phyloP scores from a whole-genome alignment of 2,113 vertebrate species.

The Colistium nudipinnis region DNA sequence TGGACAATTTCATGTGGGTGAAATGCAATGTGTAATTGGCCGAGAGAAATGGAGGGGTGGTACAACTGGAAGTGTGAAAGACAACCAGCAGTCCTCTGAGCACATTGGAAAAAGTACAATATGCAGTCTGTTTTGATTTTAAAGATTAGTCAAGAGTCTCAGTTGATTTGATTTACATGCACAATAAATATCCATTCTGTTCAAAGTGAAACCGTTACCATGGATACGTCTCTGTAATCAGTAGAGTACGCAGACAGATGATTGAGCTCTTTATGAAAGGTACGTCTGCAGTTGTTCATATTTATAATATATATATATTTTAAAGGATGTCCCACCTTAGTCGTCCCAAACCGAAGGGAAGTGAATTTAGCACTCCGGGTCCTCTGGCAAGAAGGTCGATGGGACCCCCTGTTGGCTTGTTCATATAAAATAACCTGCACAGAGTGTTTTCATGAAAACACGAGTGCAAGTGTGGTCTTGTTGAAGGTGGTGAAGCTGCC shows the following conservation, averaged over 20 bases:
- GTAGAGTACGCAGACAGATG: slow-evolving; percentile 4
- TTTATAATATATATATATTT: slow-evolving; percentile 18
- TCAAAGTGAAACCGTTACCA: background rate
- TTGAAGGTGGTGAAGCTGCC: slow-evolving; percentile 40
- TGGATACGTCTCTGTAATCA: background rate
- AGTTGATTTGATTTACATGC: slow-evolving; percentile 27
- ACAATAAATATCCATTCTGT: background rate
- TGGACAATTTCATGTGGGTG: slow-evolving; percentile 44
- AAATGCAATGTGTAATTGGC: slow-evolving; percentile 59
- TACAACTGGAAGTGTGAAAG: slow-evolving; percentile 63
- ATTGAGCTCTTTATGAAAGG: background rate
- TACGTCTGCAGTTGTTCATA: slow-evolving; percentile 19
- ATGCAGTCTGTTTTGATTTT: slow-evolving; percentile 32
- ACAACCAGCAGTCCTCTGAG: slow-evolving; percentile 38
- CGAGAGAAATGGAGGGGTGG: slow-evolving; percentile 51
- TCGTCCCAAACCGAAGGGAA: slow-evolving; percentile 12
- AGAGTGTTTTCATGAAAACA: slow-evolving; percentile 8
- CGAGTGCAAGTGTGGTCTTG: slow-evolving; percentile 32
- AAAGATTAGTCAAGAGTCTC: slow-evolving; percentile 9
- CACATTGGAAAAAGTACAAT: slow-evolving; percentile 58
- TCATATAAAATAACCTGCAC: slow-evolving; percentile 3
- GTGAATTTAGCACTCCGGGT: slow-evolving; percentile 14
- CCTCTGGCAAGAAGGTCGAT: background rate
- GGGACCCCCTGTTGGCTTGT: slow-evolving; percentile 7
- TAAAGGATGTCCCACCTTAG: slow-evolving; percentile 8